Conservation (phyloP, 2,113 vertebrate species). For the Bolborhynchus lineola region DNA sequence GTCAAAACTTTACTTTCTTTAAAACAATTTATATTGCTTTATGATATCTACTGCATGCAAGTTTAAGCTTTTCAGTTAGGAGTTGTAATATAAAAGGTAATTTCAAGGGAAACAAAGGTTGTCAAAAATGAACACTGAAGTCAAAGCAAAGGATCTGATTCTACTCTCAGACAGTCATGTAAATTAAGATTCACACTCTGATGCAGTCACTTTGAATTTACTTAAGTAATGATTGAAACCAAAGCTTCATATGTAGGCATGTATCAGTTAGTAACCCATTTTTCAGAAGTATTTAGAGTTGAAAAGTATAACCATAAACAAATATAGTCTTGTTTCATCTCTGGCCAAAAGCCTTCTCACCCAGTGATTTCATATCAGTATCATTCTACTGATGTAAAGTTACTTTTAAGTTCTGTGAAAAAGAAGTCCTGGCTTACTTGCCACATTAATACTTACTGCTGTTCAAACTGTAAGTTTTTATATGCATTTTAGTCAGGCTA, state of each 20-base stretch:
- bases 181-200: background rate
- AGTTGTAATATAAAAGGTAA: background rate
- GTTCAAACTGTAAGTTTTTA: background rate
- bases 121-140: background rate
- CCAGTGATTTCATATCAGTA: background rate
- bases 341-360: background rate
- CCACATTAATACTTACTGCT: background rate
- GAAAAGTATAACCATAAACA: background rate
- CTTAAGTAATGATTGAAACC: background rate
- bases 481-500: background rate
- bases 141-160: background rate
- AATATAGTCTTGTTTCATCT: background rate
- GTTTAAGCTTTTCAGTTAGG: background rate
- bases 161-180: background rate
- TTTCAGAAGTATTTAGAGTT: background rate
- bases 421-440: background rate
- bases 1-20: background rate
- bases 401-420: background rate
- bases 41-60: background rate
- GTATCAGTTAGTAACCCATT: background rate
- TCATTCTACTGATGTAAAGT: background rate
- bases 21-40: background rate
- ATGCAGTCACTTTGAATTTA: background rate
- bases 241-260: background rate
- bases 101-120: background rate